Base-by-base conservation (phyloP, 2,888 invertebrate genomes). In the Cynaeus angustus region DNA sequence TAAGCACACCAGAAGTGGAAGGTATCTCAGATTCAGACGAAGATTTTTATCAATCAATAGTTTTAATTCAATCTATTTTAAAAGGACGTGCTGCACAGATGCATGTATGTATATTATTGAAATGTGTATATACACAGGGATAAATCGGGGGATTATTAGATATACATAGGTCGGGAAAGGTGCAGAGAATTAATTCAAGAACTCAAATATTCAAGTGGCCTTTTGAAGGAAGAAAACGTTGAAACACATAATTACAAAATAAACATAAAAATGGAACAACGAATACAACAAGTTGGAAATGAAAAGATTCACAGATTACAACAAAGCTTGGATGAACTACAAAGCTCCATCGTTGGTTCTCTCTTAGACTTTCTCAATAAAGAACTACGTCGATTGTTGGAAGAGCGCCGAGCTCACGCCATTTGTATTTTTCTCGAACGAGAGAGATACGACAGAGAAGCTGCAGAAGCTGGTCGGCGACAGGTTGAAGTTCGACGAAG, bases 401-500 rank as follows among this genome's bases (percentile, higher is more conserved):
- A 94, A 75, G 95, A 96, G 82, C 87, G 94, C 4, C 88, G 91
- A 67, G 90, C 93, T 9, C 95, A 96, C 77, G 94, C 94, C 0
- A 90, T 92, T 80, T 90, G 92, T 21, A 86, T 95, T 75, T 84
- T 95, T 38, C 93, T 94, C 0, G 94, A 95, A 78, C 87, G 93
- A 28, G 92, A 94, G 77, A 88, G 94, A 72, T 86, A 89, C 73
- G 89, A 90, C 80, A 87, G 93, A 0, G 95, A 96, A 83, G 94
- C 95, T 0, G 91, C 90, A 6, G 95, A 95, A 83, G 92, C 93
- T 1, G 94, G 95, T 0, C 85, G 91, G 53, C 85, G 94, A 13
- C 94, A 96, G 82, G 88, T 89, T 53, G 95, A 96, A 81, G 89
- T 92, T 73, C 87, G 91, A 64, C 85, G 92, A 38, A 86, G 94